Evolutionary conservation across 2,113 vertebrate genomes (phyloP).

Genomic region (Catagonus wagneri): DNA sequence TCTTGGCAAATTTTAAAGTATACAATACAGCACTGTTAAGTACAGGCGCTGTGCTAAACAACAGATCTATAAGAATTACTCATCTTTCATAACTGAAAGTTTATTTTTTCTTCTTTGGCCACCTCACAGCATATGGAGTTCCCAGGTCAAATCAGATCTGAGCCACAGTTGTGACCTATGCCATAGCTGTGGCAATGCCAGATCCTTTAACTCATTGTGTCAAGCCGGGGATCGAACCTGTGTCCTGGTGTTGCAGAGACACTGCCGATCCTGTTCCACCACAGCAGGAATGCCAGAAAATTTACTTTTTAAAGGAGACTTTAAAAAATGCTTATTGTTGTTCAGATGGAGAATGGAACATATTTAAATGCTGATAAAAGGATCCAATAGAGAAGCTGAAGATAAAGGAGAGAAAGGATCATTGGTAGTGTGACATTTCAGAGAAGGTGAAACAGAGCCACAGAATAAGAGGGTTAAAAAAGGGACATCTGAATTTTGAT

Average conservation of each 20-base stretch:
- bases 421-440: not conserved
- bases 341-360: slow-evolving; percentile 6
- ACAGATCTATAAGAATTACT: not conserved
- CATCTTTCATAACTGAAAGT: not conserved
- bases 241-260: too few species aligned
- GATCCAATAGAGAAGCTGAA: not conserved
- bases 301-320: not conserved
- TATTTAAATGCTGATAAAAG: not conserved
- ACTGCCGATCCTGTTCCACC: too few species aligned
- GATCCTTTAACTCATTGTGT: too few species aligned
- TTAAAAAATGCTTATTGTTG: not conserved
- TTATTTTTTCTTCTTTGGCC: not conserved
- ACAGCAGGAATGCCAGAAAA: not conserved
- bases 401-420: slow-evolving; percentile 20
- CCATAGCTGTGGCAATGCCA: too few species aligned
- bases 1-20: not conserved
- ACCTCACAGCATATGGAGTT: too few species aligned
- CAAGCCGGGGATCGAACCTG: too few species aligned
- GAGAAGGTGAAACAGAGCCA: slow-evolving; percentile 29
- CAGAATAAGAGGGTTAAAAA: not conserved
- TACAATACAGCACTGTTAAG: not conserved
- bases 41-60: not conserved
- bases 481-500: not conserved
- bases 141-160: too few species aligned
- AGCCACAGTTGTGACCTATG: too few species aligned